phyloP scores from a whole-genome alignment of 2,888 invertebrate species.

The Mechanitis messenoides region DNA sequence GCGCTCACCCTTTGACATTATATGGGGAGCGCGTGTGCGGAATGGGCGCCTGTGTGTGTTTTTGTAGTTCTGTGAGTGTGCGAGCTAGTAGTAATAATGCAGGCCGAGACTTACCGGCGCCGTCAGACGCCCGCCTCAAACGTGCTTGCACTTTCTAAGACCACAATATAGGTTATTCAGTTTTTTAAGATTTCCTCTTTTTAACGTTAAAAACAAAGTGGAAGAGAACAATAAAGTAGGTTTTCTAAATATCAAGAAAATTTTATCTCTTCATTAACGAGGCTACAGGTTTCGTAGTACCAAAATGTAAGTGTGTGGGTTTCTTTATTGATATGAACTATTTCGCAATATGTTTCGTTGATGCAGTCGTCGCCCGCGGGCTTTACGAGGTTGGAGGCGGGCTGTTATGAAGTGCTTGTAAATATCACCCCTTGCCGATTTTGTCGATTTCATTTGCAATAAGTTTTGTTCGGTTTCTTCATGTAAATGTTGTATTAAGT shows the following conservation, averaged over 20 bases:
- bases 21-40: slow-evolving; percentile 51
- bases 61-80: slow-evolving; percentile 34
- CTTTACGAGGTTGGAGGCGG: slow-evolving; percentile 4
- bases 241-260: neutral
- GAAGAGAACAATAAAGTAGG: neutral
- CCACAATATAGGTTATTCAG: neutral
- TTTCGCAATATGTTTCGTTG: slow-evolving; percentile 10
- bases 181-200: neutral
- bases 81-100: slow-evolving; percentile 46
- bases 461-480: slow-evolving; percentile 1
- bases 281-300: neutral
- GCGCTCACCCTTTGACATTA: slow-evolving; percentile 76
- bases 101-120: slow-evolving; percentile 58
- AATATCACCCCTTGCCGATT: slow-evolving; percentile 9
- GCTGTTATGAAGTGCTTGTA: slow-evolving; percentile 5
- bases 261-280: neutral
- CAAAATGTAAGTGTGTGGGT: slow-evolving; percentile 7
- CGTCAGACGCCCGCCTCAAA: slow-evolving; percentile 38
- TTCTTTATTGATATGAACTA: slow-evolving; percentile 15
- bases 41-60: slow-evolving; percentile 36
- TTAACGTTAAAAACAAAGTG: too few relatives aligned
- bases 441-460: slow-evolving; percentile 7
- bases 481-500: neutral
- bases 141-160: slow-evolving; percentile 18
- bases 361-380: slow-evolving; percentile 10